phyloP scores from a whole-genome alignment of 2,888 invertebrate species.

The Chalcosyrphus nemorum region DNA sequence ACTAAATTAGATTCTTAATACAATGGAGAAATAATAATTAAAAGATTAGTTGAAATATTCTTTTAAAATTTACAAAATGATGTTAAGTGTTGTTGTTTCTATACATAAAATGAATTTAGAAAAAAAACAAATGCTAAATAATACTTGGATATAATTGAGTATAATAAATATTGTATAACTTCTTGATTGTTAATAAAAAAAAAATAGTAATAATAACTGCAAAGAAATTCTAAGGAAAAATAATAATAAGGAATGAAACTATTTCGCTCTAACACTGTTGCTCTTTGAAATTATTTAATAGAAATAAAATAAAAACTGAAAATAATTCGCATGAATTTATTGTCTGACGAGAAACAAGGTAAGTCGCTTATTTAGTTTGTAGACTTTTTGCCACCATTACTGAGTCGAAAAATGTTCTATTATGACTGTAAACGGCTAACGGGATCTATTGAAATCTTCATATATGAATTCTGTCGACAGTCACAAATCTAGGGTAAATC shows the following conservation, averaged over 20 bases:
- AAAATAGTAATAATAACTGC: constrained; percentile 20
- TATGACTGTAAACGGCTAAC: too few species aligned
- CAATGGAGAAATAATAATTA: constrained; percentile 17
- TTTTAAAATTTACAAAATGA: constrained; percentile 69
- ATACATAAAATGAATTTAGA: constrained; percentile 65
- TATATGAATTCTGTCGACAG: too few species aligned
- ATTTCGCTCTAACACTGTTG: constrained; percentile 67
- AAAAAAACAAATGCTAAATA: constrained; percentile 26
- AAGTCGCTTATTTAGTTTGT: too few species aligned
- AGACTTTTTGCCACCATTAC: too few species aligned
- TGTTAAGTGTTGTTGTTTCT: constrained; percentile 72
- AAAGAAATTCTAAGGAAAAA: constrained; percentile 20
- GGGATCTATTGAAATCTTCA: too few species aligned
- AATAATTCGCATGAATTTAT: not conserved
- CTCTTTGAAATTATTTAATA: constrained; percentile 66
- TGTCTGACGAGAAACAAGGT: too few species aligned
- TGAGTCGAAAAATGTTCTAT: too few species aligned
- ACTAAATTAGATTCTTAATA: constrained; percentile 25
- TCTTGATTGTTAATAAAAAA: constrained; percentile 59
- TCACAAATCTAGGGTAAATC: too few species aligned
- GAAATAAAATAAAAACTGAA: constrained; percentile 58
- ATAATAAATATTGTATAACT: constrained; percentile 52
- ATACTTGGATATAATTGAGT: constrained; percentile 65
- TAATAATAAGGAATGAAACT: constrained; percentile 49
- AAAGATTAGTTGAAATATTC: constrained; percentile 58